A percentile compares a stretch with the other conserved stretches of the same genome.
phyloP scores from a whole-genome alignment of 2,888 invertebrate genomes.

The Hirtodrosophila histrioides region DNA sequence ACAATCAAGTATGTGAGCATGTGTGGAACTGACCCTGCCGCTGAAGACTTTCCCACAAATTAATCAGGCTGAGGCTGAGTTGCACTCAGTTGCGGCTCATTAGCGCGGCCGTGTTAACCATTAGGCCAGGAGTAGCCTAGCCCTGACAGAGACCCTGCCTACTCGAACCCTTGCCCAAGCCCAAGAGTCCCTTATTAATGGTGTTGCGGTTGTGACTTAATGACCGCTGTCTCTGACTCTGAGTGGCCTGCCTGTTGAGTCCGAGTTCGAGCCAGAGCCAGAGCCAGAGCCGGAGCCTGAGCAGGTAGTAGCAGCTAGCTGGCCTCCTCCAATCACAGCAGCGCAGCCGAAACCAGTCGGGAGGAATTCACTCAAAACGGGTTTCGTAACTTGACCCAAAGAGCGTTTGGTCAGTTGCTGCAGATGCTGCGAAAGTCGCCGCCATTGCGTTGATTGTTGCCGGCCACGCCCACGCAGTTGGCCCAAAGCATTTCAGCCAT shows the following conservation, averaged over 20 bases:
- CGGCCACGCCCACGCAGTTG: conserved; percentile 33
- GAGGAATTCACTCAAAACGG: conserved; percentile 49
- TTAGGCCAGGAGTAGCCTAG: conserved; percentile 40
- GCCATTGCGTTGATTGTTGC: conserved; percentile 43
- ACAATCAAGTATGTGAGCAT: conserved; percentile 13
- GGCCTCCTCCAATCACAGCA: conserved; percentile 67
- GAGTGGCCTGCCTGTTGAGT: conserved; percentile 15
- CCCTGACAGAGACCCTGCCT: not conserved
- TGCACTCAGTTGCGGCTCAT: conserved; percentile 63
- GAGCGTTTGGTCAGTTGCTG: conserved; percentile 42
- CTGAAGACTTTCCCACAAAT: conserved; percentile 64
- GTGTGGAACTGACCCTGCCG: conserved; percentile 30
- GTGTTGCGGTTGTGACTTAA: conserved; percentile 50
- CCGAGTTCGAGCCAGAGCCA: not conserved
- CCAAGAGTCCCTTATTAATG: conserved; percentile 47
- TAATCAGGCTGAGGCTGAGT: conserved; percentile 55
- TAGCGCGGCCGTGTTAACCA: conserved; percentile 60
- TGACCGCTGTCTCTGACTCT: conserved; percentile 37
- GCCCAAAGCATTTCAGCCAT: conserved; percentile 21
- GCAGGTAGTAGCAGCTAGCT: conserved; percentile 11
- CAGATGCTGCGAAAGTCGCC: conserved; percentile 23
- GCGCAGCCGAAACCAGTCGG: conserved; percentile 37
- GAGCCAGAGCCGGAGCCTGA: conserved; percentile 6
- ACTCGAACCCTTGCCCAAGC: conserved; percentile 1
- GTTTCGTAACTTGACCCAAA: conserved; percentile 66